Base-by-base conservation (phyloP, 2,797 vertebrate species). In the Oreortyx pictus region DNA sequence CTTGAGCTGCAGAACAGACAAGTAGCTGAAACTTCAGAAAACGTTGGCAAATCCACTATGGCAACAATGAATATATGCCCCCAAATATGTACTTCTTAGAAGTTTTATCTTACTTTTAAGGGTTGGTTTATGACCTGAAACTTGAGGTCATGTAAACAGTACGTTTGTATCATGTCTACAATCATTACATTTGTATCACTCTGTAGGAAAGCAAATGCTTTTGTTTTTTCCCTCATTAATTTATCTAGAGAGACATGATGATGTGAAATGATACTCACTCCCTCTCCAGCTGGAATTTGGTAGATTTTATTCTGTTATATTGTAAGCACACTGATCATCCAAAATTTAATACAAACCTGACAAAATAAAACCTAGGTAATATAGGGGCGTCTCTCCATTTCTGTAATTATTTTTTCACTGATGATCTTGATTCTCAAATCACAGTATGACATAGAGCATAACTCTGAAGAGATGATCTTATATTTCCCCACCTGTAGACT, bases 51-150 rank as follows among this genome's bases (percentile, higher is more conserved):
- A 81, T 52, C 39, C 44, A 78, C 44, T 14, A 31, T 75, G 49
- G 44, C 52, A 94, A 72, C 46, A 89, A 75, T 11, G 88, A 74
- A 84, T 85, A 47, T 59, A 57, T 12, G 11, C 14, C 39, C 65
- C 5, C 35, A 85, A 88, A 73, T 11, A 37, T 16, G 2, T 49
- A 22, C 24, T 87, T 37, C 25, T 80, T 33, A 46, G 62, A 84
- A 56, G 59, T 47, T 11, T 17, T 50, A 20, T 46, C 31, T 8
- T 88, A 31, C n/a, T 56, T 4, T 65, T 56, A 64, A 56, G n/a
- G 35, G 29, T 91, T 75, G 37, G 31, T 70, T 81, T 83, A 18
- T 89, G 73, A 70, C 78, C 86, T 81, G 68, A 89, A 86, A 77
- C 54, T 78, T 11, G 14, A 83, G 15, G 44, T 85, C 47, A 60